Conservation (phyloP, 2,888 invertebrate genomes). For the Pardosa pseudoannulata region DNA sequence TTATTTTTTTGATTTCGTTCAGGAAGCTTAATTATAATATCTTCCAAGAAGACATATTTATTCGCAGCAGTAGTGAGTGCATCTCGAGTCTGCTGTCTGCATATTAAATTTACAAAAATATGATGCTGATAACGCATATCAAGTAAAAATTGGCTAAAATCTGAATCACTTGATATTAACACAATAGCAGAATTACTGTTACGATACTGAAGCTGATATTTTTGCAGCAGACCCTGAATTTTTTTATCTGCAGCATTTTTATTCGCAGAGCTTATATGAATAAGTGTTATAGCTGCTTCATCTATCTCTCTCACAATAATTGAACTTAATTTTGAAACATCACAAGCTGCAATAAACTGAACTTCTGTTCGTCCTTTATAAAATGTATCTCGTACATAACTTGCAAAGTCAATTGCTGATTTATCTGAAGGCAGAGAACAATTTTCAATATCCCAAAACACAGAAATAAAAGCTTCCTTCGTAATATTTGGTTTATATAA, state of each 20-base stretch:
- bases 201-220: slow-evolving; percentile 86
- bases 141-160: slow-evolving; percentile 61
- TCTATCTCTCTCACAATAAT: slow-evolving; percentile 88
- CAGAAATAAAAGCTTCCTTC: slow-evolving; percentile 81
- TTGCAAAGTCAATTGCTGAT: slow-evolving; percentile 87
- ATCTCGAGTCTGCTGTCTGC: slow-evolving; percentile 41
- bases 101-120: slow-evolving; percentile 68
- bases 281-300: slow-evolving; percentile 89
- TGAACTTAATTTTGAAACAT: slow-evolving; percentile 87
- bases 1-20: neutral
- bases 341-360: slow-evolving; percentile 92
- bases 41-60: slow-evolving; percentile 44
- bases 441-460: slow-evolving; percentile 96
- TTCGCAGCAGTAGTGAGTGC: slow-evolving; percentile 54
- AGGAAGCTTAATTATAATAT: slow-evolving; percentile 50
- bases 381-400: slow-evolving; percentile 81
- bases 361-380: slow-evolving; percentile 86
- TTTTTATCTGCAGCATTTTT: slow-evolving; percentile 93
- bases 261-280: slow-evolving; percentile 89
- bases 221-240: slow-evolving; percentile 86
- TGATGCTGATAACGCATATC: slow-evolving; percentile 59
- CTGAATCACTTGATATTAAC: slow-evolving; percentile 76
- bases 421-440: slow-evolving; percentile 89
- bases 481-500: neutral
- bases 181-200: slow-evolving; percentile 78